phyloP scores from a whole-genome alignment of 2,797 vertebrate genomes.

The Lagorchestes hirsutus region DNA sequence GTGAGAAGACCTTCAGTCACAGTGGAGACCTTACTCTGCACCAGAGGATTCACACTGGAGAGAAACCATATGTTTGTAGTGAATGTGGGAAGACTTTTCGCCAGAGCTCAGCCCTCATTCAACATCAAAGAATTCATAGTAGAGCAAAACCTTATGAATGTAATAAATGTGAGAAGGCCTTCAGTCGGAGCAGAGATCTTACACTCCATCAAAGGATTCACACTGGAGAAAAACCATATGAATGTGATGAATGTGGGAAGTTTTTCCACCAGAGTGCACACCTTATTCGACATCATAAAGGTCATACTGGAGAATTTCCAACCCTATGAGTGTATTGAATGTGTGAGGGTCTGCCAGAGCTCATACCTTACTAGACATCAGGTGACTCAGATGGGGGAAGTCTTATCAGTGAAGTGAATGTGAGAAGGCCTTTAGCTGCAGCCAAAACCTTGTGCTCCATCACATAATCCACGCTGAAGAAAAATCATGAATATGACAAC shows the following conservation, averaged over 20 bases:
- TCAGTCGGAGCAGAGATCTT: constrained; percentile 78
- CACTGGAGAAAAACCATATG: constrained; percentile 79
- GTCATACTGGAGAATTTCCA: constrained; percentile 76
- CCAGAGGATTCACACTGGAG: neutral
- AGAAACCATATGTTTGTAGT: neutral
- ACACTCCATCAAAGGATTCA: constrained; percentile 79
- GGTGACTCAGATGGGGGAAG: constrained; percentile 72
- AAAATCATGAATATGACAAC: neutral
- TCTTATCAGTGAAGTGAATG: constrained; percentile 68
- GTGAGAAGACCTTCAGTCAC: neutral
- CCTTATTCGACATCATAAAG: constrained; percentile 79
- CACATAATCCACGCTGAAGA: constrained; percentile 69
- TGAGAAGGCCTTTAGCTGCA: constrained; percentile 70
- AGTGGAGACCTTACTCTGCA: neutral
- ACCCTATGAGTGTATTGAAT: constrained; percentile 75
- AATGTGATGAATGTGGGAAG: constrained; percentile 77
- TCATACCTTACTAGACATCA: constrained; percentile 72
- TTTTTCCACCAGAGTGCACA: constrained; percentile 78
- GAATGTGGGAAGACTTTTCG: neutral
- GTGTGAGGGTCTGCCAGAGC: constrained; percentile 77
- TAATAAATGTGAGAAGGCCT: constrained; percentile 77
- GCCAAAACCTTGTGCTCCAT: constrained; percentile 69
- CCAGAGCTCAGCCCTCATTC: neutral
- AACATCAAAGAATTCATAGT: constrained; percentile 22
- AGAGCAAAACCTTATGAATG: constrained; percentile 79